Conservation (phyloP, 2,888 invertebrate species). For the Colletes collaris region DNA sequence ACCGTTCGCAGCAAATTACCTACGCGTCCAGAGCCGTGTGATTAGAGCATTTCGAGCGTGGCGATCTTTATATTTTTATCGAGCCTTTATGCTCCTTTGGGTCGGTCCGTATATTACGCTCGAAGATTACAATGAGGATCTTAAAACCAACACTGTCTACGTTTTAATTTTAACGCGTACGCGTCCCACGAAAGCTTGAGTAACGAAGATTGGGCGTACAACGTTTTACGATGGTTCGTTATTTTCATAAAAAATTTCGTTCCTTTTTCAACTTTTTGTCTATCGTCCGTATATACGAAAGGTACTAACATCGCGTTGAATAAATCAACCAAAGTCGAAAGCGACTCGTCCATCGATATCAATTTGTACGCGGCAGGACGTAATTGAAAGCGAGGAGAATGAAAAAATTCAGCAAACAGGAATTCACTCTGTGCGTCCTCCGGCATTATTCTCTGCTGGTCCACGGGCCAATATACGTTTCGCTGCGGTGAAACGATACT, state of each 20-base stretch:
- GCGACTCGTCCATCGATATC: conserved; percentile 24
- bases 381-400: conserved; percentile 1
- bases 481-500: conserved; percentile 26
- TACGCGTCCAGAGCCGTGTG: conserved; percentile 27
- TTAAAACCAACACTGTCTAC: neutral
- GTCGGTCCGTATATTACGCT: neutral
- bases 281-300: no score
- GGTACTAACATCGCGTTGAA: no score
- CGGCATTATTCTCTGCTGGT: conserved; percentile 12
- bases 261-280: no score
- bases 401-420: conserved; percentile 21
- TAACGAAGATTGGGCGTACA: no score
- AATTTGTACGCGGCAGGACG: conserved; percentile 37
- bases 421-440: conserved; percentile 41
- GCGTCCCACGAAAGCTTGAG: no score
- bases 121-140: neutral
- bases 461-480: conserved; percentile 1
- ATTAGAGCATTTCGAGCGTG: conserved; percentile 28
- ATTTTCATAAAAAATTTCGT: no score
- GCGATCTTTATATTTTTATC: conserved; percentile 18
- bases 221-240: no score
- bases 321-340: no score
- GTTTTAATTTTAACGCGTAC: conserved; percentile 4
- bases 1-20: conserved; percentile 51
- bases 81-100: conserved; percentile 8